These are phyloP conservation scores for Desmodus rotundus DNA, from an alignment of 2,113 vertebrate species.

Conservation along the genomic window DNA sequence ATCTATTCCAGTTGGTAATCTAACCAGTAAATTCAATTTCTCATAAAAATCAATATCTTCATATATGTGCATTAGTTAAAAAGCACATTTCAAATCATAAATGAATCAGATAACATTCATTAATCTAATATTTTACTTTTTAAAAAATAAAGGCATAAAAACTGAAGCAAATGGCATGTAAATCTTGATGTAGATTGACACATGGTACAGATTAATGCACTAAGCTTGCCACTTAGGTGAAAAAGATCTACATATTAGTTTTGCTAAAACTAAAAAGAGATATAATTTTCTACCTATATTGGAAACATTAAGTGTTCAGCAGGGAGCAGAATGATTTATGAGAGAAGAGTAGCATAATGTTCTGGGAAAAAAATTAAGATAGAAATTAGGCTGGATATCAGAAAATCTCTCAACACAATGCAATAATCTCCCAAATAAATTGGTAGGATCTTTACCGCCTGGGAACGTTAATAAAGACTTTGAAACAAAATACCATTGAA, in stretches of 20 bases:
- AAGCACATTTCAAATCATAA: background rate
- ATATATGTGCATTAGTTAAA: background rate
- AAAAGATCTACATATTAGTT: background rate
- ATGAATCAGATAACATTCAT: background rate
- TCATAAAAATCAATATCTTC: background rate
- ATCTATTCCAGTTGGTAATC: background rate
- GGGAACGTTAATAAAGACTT: constrained; percentile 29
- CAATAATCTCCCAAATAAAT: constrained; percentile 32
- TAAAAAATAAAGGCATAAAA: background rate
- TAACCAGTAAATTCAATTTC: background rate
- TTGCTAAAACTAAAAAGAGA: constrained; percentile 25
- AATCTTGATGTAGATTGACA: background rate
- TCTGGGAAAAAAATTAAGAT: constrained; percentile 54
- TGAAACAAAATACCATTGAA: constrained; percentile 8
- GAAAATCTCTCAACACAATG: constrained; percentile 17
- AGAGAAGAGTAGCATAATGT: constrained; percentile 32
- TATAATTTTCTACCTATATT: constrained; percentile 32
- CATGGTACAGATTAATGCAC: background rate
- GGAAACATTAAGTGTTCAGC: constrained; percentile 12
- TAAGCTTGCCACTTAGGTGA: background rate
- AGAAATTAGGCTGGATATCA: constrained; percentile 59
- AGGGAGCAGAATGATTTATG: constrained; percentile 61
- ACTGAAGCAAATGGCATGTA: background rate
- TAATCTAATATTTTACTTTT: background rate
- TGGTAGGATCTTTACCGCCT: background rate